These are phyloP conservation scores for Latrodectus elegans DNA, from an alignment of 2,888 invertebrate genomes.

Conservation along the genomic window DNA sequence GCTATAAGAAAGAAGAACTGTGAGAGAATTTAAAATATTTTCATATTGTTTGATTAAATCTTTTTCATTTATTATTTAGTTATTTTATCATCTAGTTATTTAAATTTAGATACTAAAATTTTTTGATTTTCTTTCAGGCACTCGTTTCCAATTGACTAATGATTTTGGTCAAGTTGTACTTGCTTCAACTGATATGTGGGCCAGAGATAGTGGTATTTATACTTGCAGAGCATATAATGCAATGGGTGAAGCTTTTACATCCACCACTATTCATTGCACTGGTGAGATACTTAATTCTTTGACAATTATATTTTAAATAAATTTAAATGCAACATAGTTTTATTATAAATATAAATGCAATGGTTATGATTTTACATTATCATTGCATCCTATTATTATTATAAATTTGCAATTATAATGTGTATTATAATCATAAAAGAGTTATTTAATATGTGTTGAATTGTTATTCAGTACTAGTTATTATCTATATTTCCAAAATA, in stretches of 20 bases:
- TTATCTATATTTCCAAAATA: no score
- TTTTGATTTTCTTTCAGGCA: constrained; percentile 75
- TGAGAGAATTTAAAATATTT: no score
- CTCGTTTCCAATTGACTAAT: constrained; percentile 91
- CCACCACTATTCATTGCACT: constrained; percentile 89
- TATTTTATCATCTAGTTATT: no score
- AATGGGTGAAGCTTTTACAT: constrained; percentile 92
- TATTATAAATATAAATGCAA: not conserved
- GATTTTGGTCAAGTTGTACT: constrained; percentile 98
- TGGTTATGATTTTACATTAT: not conserved
- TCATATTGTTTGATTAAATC: no score
- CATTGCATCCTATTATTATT: no score
- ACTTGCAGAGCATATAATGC: constrained; percentile 93
- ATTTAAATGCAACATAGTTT: not conserved
- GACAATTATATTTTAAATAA: not conserved
- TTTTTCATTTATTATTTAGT: no score
- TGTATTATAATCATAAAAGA: no score
- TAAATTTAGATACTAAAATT: no score
- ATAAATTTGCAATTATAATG: no score
- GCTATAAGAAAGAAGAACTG: no score
- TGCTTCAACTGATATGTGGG: constrained; percentile 92
- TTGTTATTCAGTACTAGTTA: no score
- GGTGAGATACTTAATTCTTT: constrained; percentile 74
- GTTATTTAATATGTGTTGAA: no score
- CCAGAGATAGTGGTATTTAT: constrained; percentile 95